Conservation (phyloP, 2,797 vertebrate genomes). For the Manis crassicaudata region DNA sequence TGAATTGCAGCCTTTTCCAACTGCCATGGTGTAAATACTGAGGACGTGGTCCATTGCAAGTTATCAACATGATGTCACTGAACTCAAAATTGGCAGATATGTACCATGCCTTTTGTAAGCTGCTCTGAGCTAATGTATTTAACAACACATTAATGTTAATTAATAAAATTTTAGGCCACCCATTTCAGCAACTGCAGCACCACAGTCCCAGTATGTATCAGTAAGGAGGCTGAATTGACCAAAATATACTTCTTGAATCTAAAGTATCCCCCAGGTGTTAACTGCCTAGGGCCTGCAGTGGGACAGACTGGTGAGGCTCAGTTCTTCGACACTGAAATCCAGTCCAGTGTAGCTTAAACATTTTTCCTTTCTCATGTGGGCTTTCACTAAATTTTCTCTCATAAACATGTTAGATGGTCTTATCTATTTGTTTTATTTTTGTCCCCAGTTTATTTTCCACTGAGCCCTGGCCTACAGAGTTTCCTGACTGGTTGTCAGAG, state of each 20-base stretch:
- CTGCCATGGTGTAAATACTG: background rate
- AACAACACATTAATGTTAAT: background rate
- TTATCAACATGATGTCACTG: background rate
- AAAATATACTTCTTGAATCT: background rate
- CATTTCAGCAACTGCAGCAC: background rate
- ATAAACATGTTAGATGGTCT: background rate
- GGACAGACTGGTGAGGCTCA: background rate
- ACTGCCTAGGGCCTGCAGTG: background rate
- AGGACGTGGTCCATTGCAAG: background rate
- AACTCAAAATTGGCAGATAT: background rate
- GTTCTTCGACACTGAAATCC: background rate
- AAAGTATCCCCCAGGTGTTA: background rate
- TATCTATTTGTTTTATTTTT: too few species aligned
- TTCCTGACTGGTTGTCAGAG: too few species aligned
- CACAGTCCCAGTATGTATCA: rapidly evolving
- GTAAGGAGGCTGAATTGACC: background rate
- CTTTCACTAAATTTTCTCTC: background rate
- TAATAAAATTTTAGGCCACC: background rate
- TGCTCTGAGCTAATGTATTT: background rate
- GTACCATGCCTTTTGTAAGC: too few species aligned
- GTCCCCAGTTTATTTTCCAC: background rate
- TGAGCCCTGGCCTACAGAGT: too few species aligned
- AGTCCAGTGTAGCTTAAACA: too few species aligned
- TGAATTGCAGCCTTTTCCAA: background rate
- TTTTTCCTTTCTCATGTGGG: too few species aligned